Percentiles rank a stretch among this genome's conserved stretches.
Evolutionary conservation across 2,113 vertebrate species (phyloP).

Genomic region (Elanoides forficatus): DNA sequence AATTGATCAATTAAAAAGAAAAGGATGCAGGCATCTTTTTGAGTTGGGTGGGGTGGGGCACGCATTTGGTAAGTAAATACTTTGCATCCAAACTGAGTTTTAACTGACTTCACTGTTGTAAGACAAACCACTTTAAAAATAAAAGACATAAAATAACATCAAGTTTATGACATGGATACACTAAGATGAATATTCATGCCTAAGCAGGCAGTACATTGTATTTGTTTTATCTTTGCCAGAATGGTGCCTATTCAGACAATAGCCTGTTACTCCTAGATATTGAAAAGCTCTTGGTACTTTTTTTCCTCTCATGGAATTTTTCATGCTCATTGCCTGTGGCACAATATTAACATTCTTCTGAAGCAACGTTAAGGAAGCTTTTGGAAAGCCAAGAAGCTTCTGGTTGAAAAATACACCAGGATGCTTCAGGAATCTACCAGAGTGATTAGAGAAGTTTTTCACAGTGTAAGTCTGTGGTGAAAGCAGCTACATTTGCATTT

Average conservation of each 20-base stretch:
- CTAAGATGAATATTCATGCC: not conserved
- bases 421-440: conserved; percentile 17
- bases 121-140: not conserved
- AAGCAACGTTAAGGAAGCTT: not conserved
- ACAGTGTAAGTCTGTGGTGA: not conserved
- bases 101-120: not conserved
- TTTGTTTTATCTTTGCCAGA: not conserved
- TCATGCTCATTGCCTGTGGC: not conserved
- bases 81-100: not conserved
- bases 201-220: not conserved
- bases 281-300: not conserved
- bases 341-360: not conserved
- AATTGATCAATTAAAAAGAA: not conserved
- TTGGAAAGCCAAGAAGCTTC: not conserved
- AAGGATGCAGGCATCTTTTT: not conserved
- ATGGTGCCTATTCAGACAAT: not conserved
- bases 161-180: not conserved
- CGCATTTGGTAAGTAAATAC: not conserved
- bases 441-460: conserved; percentile 26
- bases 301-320: not conserved
- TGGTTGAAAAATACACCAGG: not conserved
- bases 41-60: fast-evolving
- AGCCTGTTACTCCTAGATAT: not conserved
- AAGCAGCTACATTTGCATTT: conserved; percentile 50
- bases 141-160: not conserved